These are phyloP conservation scores for Mactra quadrangularis DNA, from an alignment of 1,140 invertebrate species.

Conservation along the genomic window DNA sequence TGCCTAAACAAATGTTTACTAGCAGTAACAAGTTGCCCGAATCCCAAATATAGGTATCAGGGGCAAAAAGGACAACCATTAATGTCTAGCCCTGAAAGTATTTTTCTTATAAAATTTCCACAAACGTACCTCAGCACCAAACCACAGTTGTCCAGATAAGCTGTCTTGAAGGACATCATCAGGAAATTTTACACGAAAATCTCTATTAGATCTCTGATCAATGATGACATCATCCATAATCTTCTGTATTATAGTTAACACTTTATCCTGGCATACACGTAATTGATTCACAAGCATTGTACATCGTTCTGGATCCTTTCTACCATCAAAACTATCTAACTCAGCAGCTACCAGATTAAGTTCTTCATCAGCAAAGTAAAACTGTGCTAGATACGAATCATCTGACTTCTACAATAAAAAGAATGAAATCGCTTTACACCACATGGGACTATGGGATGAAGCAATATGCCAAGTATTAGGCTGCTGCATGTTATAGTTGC, in stretches of 20 bases:
- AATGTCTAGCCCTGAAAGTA: no score
- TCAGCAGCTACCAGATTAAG: constrained; percentile 97
- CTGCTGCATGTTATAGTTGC: no score
- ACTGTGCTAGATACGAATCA: constrained; percentile 95
- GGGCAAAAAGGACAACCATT: no score
- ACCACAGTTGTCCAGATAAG: constrained; percentile 99
- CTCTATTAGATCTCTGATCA: constrained; percentile 93
- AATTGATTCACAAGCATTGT: constrained; percentile 97
- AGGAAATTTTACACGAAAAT: constrained; percentile 99
- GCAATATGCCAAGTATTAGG: no score
- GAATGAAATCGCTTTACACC: no score
- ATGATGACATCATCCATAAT: constrained; percentile 98
- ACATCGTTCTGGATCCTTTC: constrained; percentile 98
- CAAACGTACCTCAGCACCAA: constrained; percentile 99
- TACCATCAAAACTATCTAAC: constrained; percentile 98
- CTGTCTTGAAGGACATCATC: constrained; percentile 99
- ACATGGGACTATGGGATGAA: no score
- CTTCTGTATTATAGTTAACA: constrained; percentile 95
- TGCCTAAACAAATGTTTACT: no score
- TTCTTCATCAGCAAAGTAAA: constrained; percentile 99
- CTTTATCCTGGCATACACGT: constrained; percentile 84
- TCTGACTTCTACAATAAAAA: constrained; percentile 91
- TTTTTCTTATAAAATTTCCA: no score
- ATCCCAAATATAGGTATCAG: no score
- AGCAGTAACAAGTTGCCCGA: no score